These are phyloP conservation scores for Ernsta delagoae DNA, from an alignment of 2,888 invertebrate genomes.

Conservation along the genomic window DNA sequence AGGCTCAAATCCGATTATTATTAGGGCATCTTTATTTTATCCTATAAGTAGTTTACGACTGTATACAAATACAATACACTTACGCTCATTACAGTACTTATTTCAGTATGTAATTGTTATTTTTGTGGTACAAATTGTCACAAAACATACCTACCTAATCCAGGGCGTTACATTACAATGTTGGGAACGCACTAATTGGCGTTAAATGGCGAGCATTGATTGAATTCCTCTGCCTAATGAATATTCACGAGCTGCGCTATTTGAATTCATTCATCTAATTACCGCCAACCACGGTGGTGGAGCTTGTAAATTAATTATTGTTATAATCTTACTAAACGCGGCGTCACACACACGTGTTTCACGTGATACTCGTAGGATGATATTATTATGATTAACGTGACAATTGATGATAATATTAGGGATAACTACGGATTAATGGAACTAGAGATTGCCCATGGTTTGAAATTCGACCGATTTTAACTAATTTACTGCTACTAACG, in stretches of 20 bases:
- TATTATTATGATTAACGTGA: neutral
- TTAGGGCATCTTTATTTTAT: no score
- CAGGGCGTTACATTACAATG: neutral
- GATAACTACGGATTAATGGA: neutral
- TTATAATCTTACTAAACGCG: conserved; percentile 12
- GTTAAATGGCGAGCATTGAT: conserved; percentile 51
- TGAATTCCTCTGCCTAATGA: conserved; percentile 58
- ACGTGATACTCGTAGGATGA: neutral
- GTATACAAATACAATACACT: no score
- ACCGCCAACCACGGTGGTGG: conserved; percentile 32
- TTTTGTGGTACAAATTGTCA: no score
- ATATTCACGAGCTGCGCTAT: conserved; percentile 62
- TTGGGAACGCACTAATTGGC: conserved; percentile 13
- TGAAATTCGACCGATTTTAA: neutral
- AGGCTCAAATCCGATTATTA: no score
- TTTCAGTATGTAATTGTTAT: no score
- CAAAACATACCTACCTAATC: neutral
- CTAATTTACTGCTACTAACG: no score
- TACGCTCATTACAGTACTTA: no score
- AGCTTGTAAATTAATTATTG: conserved; percentile 24
- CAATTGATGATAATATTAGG: neutral
- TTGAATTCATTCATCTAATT: conserved; percentile 50
- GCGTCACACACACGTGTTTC: neutral
- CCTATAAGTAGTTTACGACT: no score
- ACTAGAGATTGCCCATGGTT: neutral